Evolutionary conservation across 1,140 invertebrate species (phyloP), one percentile per base, ranked within the genome.

Genomic region (Hermetia illucens): DNA sequence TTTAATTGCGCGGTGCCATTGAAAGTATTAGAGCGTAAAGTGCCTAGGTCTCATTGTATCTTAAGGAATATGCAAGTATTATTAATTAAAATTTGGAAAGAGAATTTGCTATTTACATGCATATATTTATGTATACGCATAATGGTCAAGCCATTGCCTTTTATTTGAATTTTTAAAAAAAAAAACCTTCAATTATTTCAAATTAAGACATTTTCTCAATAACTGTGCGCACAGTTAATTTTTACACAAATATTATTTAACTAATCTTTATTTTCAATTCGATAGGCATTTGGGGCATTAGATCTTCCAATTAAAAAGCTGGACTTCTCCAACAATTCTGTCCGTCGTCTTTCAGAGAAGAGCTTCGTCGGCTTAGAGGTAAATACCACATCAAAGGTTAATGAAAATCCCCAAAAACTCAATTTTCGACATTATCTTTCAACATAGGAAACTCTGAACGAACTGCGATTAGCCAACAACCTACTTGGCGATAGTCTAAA

Each of bases 401-500:
- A 8, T 8, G 8, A n/a, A 25, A 25, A 8, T n/a, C n/a, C n/a
- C 8, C 19, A 36, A 5, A 36, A 12, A 25, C 21, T 19, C 19
- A n/a, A n/a, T n/a, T n/a, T n/a, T n/a, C 24, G n/a, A 3, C 9
- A 29, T 5, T 34, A 15, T 16, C 17, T 5, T 34, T 34, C 15
- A 17, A 13, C 17, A 0, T 54, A 55, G 43, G 55, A 61, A 18
- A 73, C 76, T 3, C 55, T 92, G 2, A 73, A 74, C 13, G 77
- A 82, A 45, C 52, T 93, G 24, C 67, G 72, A 19, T 59, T 92
- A 13, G 70, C 75, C 8, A 71, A 87, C 49, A 93, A 93, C 58
- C 63, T 87, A 15, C 63, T 93, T 3, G 88, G 88, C 1, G 86
- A 91, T 50, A 84, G 79, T 47, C 62, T 91, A 1, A 91, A 90